Evolutionary conservation across 2,797 vertebrate species (phyloP).

Genomic region (Meriones psammophilus): DNA sequence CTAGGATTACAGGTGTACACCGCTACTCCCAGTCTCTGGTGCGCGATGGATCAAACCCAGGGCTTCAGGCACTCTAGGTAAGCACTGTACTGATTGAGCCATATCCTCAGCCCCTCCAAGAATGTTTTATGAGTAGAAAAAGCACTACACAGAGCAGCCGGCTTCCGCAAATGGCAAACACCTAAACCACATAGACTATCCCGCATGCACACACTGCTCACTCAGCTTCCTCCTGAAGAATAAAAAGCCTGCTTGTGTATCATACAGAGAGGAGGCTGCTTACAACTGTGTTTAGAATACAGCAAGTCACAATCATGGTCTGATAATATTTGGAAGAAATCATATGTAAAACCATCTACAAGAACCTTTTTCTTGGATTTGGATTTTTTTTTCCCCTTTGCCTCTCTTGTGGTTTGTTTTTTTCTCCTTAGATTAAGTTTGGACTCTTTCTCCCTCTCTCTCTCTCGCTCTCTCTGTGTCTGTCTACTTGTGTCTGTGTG

Average conservation of each 20-base stretch:
- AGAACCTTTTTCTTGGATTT: conserved; percentile 14
- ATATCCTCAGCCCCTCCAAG: not conserved
- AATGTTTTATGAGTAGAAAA: not conserved
- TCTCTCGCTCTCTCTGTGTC: too few species aligned
- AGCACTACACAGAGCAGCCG: not conserved
- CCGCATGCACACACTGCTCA: not conserved
- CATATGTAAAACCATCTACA: not conserved
- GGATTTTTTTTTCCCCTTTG: too few species aligned
- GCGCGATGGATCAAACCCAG: not conserved
- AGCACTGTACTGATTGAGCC: not conserved
- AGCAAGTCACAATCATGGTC: not conserved
- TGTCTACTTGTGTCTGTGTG: not conserved
- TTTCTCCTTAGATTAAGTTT: not conserved
- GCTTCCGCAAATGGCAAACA: not conserved
- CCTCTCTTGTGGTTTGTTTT: not conserved
- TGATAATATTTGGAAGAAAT: not conserved
- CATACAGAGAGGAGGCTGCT: not conserved
- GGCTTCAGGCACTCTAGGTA: not conserved
- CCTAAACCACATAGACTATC: not conserved
- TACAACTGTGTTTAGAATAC: not conserved
- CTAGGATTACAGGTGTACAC: not conserved
- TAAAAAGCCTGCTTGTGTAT: not conserved
- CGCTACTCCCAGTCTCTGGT: not conserved
- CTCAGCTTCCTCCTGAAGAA: not conserved
- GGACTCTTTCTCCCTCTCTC: too few species aligned